phyloP scores from a whole-genome alignment of 1,140 invertebrate species.

The Stenopsyche tienmushanensis region DNA sequence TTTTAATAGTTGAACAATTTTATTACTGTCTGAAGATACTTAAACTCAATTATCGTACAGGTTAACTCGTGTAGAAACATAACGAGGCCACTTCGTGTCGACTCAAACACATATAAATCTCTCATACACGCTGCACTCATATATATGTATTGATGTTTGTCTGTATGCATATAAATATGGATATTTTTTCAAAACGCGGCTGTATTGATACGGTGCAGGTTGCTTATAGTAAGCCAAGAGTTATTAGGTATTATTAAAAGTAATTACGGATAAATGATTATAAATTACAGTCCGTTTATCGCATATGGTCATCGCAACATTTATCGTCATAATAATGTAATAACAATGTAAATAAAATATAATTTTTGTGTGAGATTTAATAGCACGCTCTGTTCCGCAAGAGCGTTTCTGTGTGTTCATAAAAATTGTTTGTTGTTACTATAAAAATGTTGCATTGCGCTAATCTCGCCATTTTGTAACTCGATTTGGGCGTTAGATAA shows the following conservation, averaged over 20 bases:
- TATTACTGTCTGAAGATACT: background rate
- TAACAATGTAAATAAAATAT: constrained; percentile 14
- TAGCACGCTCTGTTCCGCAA: too few species aligned
- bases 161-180: background rate
- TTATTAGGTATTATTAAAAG: constrained; percentile 38
- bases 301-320: constrained; percentile 28
- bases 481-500: too few species aligned
- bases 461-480: too few species aligned
- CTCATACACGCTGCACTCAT: background rate
- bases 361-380: constrained; percentile 11
- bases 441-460: background rate
- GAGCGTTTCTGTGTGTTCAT: too few species aligned
- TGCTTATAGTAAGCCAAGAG: background rate
- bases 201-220: background rate
- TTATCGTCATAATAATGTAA: constrained; percentile 7
- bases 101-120: too few species aligned
- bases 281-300: constrained; percentile 36
- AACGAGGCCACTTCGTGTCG: background rate
- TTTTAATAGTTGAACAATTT: too few species aligned
- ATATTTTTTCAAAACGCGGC: too few species aligned
- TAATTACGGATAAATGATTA: constrained; percentile 38
- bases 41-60: constrained; percentile 11
- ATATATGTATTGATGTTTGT: background rate
- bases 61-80: constrained; percentile 1
- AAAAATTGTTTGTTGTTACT: background rate